Conservation (phyloP, 2,113 vertebrate species). For the Poicephalus gulielmi region DNA sequence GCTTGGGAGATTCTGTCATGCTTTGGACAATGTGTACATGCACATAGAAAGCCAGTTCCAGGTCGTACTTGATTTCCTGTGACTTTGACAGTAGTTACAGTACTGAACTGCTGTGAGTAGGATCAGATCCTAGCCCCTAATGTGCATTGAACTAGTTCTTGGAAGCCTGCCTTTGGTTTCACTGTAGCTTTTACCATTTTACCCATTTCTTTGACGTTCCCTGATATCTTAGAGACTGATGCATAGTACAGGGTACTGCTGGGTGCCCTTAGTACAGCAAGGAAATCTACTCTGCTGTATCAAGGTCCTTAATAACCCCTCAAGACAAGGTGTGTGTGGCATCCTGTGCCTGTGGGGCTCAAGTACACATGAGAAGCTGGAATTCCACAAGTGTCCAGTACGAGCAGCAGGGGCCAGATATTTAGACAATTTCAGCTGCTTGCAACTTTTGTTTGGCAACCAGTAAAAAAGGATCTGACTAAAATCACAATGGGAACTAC, state of each 20-base stretch:
- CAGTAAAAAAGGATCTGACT: neutral
- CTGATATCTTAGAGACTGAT: neutral
- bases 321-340: fast-evolving
- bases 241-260: too few relatives aligned
- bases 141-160: neutral
- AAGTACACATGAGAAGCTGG: neutral
- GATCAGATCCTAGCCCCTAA: neutral
- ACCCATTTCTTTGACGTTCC: neutral
- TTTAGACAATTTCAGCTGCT: neutral
- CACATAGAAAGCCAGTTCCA: neutral
- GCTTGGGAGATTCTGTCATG: neutral
- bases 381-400: neutral
- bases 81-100: neutral
- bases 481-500: neutral
- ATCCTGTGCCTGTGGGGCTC: neutral
- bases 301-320: neutral
- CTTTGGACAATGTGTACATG: neutral
- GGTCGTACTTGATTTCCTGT: neutral
- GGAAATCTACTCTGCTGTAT: neutral
- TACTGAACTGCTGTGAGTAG: neutral
- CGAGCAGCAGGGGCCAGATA: neutral
- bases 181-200: neutral
- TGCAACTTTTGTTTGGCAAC: neutral
- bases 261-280: neutral
- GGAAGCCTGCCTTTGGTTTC: neutral